phyloP scores from a whole-genome alignment of 2,113 vertebrate species.

The Colaptes auratus region DNA sequence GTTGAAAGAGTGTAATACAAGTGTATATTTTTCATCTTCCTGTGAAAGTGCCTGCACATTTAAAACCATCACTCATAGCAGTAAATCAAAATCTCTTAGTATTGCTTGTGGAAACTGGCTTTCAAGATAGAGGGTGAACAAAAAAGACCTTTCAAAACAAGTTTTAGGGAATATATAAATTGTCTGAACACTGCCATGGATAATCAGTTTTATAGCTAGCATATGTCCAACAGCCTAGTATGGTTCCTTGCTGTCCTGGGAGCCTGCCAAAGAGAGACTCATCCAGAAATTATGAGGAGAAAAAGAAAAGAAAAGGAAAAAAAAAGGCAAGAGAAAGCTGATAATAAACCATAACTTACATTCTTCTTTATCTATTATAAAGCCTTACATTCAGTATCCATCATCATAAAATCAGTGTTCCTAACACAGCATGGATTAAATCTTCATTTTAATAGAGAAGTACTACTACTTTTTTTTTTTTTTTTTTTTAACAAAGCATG shows the following conservation, averaged over 20 bases:
- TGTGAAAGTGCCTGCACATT: conserved; percentile 5
- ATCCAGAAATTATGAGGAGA: background rate
- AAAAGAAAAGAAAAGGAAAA: too few species aligned
- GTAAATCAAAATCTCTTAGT: conserved; percentile 46
- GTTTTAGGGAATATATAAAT: conserved; percentile 30
- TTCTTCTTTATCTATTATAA: background rate
- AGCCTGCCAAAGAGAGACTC: conserved; percentile 1
- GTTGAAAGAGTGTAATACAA: conserved; percentile 1
- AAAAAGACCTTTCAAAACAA: conserved; percentile 39
- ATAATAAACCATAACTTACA: background rate
- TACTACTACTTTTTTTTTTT: background rate
- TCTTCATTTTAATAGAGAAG: conserved; percentile 20
- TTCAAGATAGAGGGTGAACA: conserved; percentile 18
- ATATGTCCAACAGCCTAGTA: background rate
- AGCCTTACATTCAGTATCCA: background rate
- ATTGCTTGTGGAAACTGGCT: conserved; percentile 25
- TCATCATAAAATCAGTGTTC: background rate
- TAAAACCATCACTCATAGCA: conserved; percentile 19
- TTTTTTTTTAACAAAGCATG: background rate
- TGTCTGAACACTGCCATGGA: conserved; percentile 9
- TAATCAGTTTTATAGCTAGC: conserved; percentile 37
- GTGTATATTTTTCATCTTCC: conserved; percentile 44
- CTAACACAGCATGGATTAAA: background rate
- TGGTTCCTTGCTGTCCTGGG: conserved; percentile 4
- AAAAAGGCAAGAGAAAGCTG: background rate